Percentiles rank a stretch among this genome's conserved stretches.
Evolutionary conservation across 2,888 invertebrate species (phyloP).

Genomic region (Neoitamus cyanurus): DNA sequence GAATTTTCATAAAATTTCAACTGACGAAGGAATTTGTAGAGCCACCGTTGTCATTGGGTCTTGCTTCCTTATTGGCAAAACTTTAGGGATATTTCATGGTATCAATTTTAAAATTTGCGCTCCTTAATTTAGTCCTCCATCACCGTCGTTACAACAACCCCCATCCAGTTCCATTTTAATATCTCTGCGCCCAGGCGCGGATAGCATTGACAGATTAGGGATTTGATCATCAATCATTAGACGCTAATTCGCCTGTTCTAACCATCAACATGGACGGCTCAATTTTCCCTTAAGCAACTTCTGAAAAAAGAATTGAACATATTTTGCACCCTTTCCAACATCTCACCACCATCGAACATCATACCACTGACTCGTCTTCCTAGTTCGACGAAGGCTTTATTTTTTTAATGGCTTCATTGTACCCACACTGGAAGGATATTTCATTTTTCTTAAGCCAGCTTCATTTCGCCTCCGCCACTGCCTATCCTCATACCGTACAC

Average conservation of each 20-base stretch:
- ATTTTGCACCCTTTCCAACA: background rate
- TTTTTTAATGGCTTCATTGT: constrained; percentile 20
- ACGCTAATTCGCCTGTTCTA: constrained; percentile 12
- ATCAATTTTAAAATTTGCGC: background rate
- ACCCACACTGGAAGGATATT: background rate
- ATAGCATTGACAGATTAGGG: constrained; percentile 25
- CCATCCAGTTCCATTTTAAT: background rate
- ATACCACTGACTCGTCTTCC: background rate
- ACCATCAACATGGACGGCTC: constrained; percentile 8
- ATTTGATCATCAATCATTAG: constrained; percentile 15
- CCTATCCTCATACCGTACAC: background rate
- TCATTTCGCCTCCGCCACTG: too few species aligned
- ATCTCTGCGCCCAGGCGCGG: background rate
- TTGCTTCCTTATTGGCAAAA: background rate
- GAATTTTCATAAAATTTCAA: background rate
- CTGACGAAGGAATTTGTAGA: background rate
- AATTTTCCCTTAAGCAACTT: background rate
- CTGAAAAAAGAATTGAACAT: background rate
- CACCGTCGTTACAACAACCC: background rate
- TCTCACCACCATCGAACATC: background rate
- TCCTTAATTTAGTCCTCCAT: background rate
- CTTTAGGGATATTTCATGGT: background rate
- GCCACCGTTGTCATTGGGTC: background rate
- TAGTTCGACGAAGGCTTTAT: background rate
- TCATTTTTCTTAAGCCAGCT: background rate